Conservation (phyloP, 2,888 invertebrate species). For the Brachypalpus laphriformis region DNA sequence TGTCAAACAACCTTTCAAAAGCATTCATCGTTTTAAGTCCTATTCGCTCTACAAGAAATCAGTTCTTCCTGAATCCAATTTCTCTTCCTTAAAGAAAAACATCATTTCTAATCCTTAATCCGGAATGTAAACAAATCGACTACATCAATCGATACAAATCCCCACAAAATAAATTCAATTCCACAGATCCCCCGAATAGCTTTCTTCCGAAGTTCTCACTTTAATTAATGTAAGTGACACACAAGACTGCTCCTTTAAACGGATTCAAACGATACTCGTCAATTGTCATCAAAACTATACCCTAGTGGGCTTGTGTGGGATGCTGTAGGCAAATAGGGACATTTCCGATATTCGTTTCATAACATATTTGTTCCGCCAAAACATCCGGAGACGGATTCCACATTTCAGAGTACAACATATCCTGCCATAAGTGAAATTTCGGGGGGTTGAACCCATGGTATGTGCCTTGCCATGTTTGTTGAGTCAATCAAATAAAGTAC, state of each 20-base stretch:
- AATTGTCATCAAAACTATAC: constrained; percentile 27
- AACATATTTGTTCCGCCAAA: constrained; percentile 46
- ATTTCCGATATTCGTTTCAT: constrained; percentile 44
- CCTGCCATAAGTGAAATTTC: constrained; percentile 35
- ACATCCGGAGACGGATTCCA: not conserved
- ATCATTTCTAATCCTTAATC: constrained; percentile 23
- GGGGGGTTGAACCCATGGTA: constrained; percentile 2
- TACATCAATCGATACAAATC: constrained; percentile 54
- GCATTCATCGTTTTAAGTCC: too few relatives aligned
- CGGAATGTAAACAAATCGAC: constrained; percentile 54
- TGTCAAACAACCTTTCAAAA: too few relatives aligned
- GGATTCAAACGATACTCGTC: constrained; percentile 7
- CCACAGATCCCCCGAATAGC: constrained; percentile 31
- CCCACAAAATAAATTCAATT: constrained; percentile 35
- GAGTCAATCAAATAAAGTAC: constrained; percentile 71
- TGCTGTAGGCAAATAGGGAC: constrained; percentile 23
- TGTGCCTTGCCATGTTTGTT: constrained; percentile 40
- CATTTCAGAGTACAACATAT: not conserved
- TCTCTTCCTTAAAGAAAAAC: not conserved
- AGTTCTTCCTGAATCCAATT: too few relatives aligned
- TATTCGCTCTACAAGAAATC: too few relatives aligned
- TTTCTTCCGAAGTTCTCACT: constrained; percentile 45
- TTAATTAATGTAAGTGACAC: constrained; percentile 64
- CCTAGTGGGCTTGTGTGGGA: not conserved
- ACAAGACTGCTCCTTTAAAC: constrained; percentile 5